Evolutionary conservation across 2,797 vertebrate species (phyloP), one percentile per base, ranked within the genome.

Genomic region (Chelonia mydas): DNA sequence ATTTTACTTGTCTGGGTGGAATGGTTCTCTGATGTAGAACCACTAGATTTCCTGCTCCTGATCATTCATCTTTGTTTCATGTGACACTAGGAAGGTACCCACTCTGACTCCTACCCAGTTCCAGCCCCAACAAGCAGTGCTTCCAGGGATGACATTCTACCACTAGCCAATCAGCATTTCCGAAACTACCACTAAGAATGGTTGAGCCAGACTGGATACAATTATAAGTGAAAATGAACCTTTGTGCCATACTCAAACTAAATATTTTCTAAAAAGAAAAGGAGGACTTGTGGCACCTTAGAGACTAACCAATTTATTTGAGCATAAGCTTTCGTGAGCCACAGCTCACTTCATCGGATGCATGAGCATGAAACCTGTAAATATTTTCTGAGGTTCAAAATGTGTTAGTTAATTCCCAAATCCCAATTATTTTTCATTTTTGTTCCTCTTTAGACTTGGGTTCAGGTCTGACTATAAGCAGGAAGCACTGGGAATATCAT

Each of bases 361-460:
- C 41, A 41, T 5, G 41, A 41, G 41, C 41, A 41, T 41, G 41
- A 41, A 41, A 41, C 41, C 41, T 41, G 41, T 76, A 45, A 76
- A 76, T 76, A 76, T 47, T 76, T 76, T 47, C 25, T 49, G 16
- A 86, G 45, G 68, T 90, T 84, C 15, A 16, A 82, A 47, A 13
- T 37, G 61, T 41, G 83, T 88, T 59, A 33, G 13, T 88, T 41
- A 89, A 76, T 50, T 23, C 13, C 7, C 11, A 41, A 8, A n/a
- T 54, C 49, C 21, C 55, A 47, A 1, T 49, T 81, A 1, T 81
- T 92, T 87, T 54, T 84, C 41, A 76, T 76, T 45, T 76, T 76
- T 76, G 37, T 21, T 87, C 0, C 65, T 87, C 10, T 3, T 6
- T 81, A 21, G 19, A 7, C 37, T 2, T 1, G 0, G 54, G 45